Evolutionary conservation across 2,797 vertebrate genomes (phyloP).

Genomic region (Ataeniobius toweri): DNA sequence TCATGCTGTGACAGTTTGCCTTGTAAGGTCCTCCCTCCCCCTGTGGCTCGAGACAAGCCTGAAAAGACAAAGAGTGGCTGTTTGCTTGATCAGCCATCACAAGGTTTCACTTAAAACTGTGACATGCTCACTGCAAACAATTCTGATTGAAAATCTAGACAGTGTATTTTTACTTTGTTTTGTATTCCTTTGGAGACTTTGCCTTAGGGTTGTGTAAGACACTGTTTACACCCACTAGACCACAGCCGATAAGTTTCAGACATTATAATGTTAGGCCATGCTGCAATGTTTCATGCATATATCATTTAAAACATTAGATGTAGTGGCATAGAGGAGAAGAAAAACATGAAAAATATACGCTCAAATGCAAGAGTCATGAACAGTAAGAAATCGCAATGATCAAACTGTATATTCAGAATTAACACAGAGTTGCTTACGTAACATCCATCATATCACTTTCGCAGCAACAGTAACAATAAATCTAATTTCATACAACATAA

Average conservation of each 20-base stretch:
- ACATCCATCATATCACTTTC: not conserved
- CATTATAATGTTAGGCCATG: not conserved
- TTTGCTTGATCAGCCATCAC: slow-evolving; percentile 28
- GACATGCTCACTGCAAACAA: not conserved
- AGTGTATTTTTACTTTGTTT: not conserved
- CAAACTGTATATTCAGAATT: too few species aligned
- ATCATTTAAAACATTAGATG: not conserved
- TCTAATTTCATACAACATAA: not conserved
- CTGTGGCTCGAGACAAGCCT: slow-evolving; percentile 27
- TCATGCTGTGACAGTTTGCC: slow-evolving; percentile 10
- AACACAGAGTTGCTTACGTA: not conserved
- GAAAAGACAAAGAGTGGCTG: slow-evolving; percentile 44
- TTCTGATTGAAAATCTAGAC: not conserved
- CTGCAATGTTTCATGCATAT: too few species aligned
- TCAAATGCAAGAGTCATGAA: too few species aligned
- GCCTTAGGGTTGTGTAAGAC: not conserved
- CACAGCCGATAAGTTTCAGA: not conserved
- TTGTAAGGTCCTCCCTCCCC: slow-evolving; percentile 26
- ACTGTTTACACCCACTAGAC: not conserved
- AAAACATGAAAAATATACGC: too few species aligned
- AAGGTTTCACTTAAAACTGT: slow-evolving; percentile 18
- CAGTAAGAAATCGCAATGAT: too few species aligned
- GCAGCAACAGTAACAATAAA: too few species aligned
- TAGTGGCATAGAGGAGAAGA: too few species aligned
- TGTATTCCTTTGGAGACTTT: not conserved